Evolutionary conservation across 1,140 invertebrate genomes (phyloP).

Genomic region (Macrobrachium nipponense): DNA sequence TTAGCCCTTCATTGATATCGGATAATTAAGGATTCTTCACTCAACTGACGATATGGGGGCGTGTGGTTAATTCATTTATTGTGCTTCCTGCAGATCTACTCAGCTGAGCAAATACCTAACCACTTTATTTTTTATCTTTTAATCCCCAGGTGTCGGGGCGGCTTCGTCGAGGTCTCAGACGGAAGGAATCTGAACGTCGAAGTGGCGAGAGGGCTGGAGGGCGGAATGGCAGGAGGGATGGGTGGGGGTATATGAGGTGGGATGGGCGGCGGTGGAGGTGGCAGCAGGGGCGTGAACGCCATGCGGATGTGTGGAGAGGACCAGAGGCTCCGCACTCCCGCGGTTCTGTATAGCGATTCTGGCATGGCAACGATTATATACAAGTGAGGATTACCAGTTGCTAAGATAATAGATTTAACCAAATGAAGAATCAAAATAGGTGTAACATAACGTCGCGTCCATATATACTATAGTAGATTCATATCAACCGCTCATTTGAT

Average conservation of each 20-base stretch:
- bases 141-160: conserved; percentile 46
- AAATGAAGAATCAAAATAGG: too few relatives aligned
- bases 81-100: neutral
- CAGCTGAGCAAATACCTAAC: neutral
- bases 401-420: too few relatives aligned
- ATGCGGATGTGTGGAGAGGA: conserved; percentile 76
- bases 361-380: conserved; percentile 77
- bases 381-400: conserved; percentile 71
- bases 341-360: conserved; percentile 81
- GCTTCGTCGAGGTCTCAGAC: conserved; percentile 52
- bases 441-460: too few relatives aligned
- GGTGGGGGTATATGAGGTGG: neutral
- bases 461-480: too few relatives aligned
- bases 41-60: too few relatives aligned
- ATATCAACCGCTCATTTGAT: too few relatives aligned
- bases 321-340: conserved; percentile 79
- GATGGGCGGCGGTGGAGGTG: neutral
- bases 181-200: conserved; percentile 35
- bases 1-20: too few relatives aligned
- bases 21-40: too few relatives aligned
- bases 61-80: too few relatives aligned
- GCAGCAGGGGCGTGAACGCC: neutral
- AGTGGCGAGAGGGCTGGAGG: too few relatives aligned
- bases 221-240: too few relatives aligned
- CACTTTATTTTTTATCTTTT: neutral